Conservation (phyloP, 2,113 vertebrate species). For the Crotalus horridus region DNA sequence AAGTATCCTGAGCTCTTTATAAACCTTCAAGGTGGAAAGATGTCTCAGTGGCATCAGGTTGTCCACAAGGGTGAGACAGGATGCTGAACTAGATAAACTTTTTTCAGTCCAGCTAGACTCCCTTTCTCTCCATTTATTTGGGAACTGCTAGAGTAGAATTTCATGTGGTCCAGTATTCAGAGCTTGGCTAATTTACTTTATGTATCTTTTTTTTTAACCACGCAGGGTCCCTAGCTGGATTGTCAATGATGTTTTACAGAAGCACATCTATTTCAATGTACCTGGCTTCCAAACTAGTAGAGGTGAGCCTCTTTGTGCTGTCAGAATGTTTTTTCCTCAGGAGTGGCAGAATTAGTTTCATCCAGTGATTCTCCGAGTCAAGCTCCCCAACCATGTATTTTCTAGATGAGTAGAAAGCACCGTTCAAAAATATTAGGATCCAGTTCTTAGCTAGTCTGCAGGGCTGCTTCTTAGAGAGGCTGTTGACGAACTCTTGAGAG, state of each 20-base stretch:
- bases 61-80: background rate
- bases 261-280: conserved; percentile 99
- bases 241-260: conserved; percentile 99
- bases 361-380: background rate
- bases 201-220: conserved; percentile 36
- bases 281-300: conserved; percentile 94
- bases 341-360: background rate
- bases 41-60: background rate
- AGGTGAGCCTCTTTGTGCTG: conserved; percentile 75
- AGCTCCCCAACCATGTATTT: background rate
- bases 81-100: background rate
- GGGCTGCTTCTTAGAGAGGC: background rate
- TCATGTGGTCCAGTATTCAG: background rate
- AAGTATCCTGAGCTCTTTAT: background rate
- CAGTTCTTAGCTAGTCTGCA: background rate
- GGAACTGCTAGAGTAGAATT: background rate
- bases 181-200: conserved; percentile 24
- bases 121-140: background rate
- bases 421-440: background rate
- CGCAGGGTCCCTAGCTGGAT: conserved; percentile 91
- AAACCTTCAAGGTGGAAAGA: background rate
- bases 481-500: background rate
- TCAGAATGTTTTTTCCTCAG: background rate
- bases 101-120: background rate
- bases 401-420: background rate